A percentile compares a stretch with the other conserved stretches of the same genome.
phyloP scores from a whole-genome alignment of 2,113 vertebrate species.

The Chaetorhynchus papuensis region DNA sequence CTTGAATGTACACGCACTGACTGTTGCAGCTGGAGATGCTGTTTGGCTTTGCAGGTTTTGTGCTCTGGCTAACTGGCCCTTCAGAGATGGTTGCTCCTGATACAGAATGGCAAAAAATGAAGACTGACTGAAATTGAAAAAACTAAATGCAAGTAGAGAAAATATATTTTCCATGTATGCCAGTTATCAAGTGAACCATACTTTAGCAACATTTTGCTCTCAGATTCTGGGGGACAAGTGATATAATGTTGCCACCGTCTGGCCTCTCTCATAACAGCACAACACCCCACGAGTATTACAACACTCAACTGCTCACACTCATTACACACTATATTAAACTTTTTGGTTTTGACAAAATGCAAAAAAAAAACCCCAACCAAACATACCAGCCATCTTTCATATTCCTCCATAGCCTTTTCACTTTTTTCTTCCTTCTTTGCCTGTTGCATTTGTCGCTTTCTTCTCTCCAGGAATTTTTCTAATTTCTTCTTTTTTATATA shows the following conservation, averaged over 20 bases:
- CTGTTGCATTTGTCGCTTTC: slow-evolving; percentile 73
- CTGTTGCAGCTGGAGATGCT: not conserved
- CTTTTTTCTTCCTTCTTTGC: slow-evolving; percentile 82
- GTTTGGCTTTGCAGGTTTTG: not conserved
- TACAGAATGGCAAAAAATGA: not conserved
- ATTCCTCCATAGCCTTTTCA: slow-evolving; percentile 81
- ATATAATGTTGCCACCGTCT: not conserved
- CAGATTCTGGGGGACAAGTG: not conserved
- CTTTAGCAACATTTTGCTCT: not conserved
- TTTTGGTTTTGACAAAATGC: not conserved
- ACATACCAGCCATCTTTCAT: slow-evolving; percentile 89
- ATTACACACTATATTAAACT: not conserved
- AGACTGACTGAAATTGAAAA: not conserved
- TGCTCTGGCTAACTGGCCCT: not conserved
- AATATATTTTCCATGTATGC: not conserved
- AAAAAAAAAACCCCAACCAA: not conserved
- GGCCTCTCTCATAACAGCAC: not conserved
- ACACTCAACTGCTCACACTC: not conserved
- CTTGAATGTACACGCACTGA: not conserved
- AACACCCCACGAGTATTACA: fast-evolving
- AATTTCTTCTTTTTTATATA: slow-evolving; percentile 75
- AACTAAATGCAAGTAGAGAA: not conserved
- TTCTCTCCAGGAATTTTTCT: slow-evolving; percentile 67
- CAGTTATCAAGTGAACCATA: fast-evolving
- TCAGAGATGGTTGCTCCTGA: not conserved